These are phyloP conservation scores for Drosophila lacertosa DNA, from an alignment of 1,140 invertebrate genomes.

Conservation along the genomic window DNA sequence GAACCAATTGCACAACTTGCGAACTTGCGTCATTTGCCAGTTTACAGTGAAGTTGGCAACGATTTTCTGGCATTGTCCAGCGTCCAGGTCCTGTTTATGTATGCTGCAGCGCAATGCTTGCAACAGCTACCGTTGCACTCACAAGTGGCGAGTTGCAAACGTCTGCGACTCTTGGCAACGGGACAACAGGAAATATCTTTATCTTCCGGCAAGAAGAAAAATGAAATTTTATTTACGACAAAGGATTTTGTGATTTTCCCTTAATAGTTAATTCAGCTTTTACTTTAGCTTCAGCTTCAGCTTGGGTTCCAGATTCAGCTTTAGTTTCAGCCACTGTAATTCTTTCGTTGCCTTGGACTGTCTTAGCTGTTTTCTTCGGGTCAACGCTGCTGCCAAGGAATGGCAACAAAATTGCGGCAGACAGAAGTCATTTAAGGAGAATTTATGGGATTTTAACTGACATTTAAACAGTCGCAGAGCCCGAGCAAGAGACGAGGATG, in stretches of 20 bases:
- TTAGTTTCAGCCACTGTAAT: constrained; percentile 42
- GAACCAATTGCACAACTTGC: constrained; percentile 75
- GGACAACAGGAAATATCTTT: constrained; percentile 54
- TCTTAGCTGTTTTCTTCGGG: constrained; percentile 52
- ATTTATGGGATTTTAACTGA: constrained; percentile 83
- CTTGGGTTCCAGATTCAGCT: constrained; percentile 9
- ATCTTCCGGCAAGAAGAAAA: constrained; percentile 49
- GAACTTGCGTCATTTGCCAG: constrained; percentile 57
- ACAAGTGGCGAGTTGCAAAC: constrained; percentile 9
- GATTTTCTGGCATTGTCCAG: constrained; percentile 31
- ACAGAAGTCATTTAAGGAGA: constrained; percentile 82
- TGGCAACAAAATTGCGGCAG: constrained; percentile 74
- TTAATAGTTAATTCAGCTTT: constrained; percentile 42
- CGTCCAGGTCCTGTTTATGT: constrained; percentile 46
- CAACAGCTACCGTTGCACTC: constrained; percentile 22
- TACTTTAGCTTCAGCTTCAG: constrained; percentile 21
- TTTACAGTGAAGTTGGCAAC: constrained; percentile 31
- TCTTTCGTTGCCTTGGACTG: constrained; percentile 45
- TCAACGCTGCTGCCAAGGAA: constrained; percentile 31
- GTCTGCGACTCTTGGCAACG: constrained; percentile 39
- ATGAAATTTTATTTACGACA: constrained; percentile 55
- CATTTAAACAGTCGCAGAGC: constrained; percentile 72
- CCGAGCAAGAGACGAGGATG: constrained; percentile 4
- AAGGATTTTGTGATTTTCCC: constrained; percentile 48
- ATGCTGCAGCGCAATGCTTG: constrained; percentile 17